Conservation (phyloP, 1,140 invertebrate species). For the Drosophila seguyi region DNA sequence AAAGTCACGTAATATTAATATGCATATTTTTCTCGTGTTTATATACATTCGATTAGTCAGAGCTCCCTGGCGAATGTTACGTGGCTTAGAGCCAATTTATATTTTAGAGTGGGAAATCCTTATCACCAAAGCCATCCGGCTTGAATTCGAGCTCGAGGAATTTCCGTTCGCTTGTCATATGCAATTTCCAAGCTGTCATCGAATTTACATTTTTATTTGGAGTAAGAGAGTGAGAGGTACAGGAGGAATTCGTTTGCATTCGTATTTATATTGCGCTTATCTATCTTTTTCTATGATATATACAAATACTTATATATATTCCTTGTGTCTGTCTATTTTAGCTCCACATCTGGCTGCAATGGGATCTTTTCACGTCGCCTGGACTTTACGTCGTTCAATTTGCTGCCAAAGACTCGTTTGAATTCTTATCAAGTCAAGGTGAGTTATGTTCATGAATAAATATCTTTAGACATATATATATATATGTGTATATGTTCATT, state of each 20-base stretch:
- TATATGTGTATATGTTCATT: constrained; percentile 18
- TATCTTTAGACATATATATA: constrained; percentile 5
- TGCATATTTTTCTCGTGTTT: not conserved
- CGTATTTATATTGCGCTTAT: constrained; percentile 35
- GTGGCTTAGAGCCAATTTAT: constrained; percentile 34
- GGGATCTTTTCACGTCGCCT: constrained; percentile 95
- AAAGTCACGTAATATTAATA: constrained; percentile 53
- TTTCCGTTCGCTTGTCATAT: constrained; percentile 48
- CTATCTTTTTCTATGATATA: constrained; percentile 25
- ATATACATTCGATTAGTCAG: constrained; percentile 30
- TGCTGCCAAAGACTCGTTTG: constrained; percentile 96
- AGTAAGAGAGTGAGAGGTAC: not conserved
- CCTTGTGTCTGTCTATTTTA: constrained; percentile 85
- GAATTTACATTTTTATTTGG: constrained; percentile 51
- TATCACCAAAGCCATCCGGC: constrained; percentile 38
- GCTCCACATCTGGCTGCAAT: constrained; percentile 94
- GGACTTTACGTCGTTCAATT: constrained; percentile 98
- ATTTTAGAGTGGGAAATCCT: constrained; percentile 19
- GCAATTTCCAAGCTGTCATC: constrained; percentile 55
- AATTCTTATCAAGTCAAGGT: constrained; percentile 99
- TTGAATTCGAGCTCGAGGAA: constrained; percentile 34
- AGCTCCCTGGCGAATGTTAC: constrained; percentile 10
- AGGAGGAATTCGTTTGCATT: constrained; percentile 22
- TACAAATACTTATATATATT: constrained; percentile 25
- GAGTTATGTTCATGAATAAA: constrained; percentile 82